Conservation (phyloP, 2,888 invertebrate species). For the Hirtodrosophila duncani region DNA sequence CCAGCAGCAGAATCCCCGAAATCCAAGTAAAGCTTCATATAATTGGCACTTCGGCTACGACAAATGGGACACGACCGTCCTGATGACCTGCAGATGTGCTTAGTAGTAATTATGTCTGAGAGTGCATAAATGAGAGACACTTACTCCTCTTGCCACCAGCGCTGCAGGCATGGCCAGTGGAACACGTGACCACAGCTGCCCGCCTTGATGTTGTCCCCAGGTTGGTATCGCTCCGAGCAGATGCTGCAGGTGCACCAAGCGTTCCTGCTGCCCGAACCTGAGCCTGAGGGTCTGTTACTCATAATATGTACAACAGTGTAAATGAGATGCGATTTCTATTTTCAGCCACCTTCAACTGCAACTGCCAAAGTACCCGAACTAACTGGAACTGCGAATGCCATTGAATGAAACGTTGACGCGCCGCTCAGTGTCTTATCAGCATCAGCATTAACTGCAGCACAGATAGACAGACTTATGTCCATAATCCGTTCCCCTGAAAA, state of each 20-base stretch:
- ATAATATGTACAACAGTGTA: background rate
- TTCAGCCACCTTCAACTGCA: background rate
- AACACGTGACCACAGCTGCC: conserved; percentile 51
- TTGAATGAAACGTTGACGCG: too few relatives aligned
- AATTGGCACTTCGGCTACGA: conserved; percentile 25
- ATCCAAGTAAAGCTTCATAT: conserved; percentile 48
- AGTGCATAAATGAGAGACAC: conserved; percentile 16
- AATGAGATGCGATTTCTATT: background rate
- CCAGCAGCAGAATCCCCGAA: conserved; percentile 41
- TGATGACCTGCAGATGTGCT: conserved; percentile 39
- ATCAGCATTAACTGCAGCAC: too few relatives aligned
- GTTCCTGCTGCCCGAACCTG: background rate
- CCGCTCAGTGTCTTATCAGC: too few relatives aligned
- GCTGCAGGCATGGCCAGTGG: conserved; percentile 43
- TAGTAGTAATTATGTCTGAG: background rate
- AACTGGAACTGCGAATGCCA: too few relatives aligned
- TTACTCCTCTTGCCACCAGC: conserved; percentile 50
- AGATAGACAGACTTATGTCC: too few relatives aligned
- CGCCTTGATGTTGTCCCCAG: conserved; percentile 32
- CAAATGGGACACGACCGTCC: conserved; percentile 60
- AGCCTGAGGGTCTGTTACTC: background rate
- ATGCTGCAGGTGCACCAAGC: conserved; percentile 42
- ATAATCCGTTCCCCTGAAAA: too few relatives aligned
- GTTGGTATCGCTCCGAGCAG: conserved; percentile 40
- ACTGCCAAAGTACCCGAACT: too few relatives aligned